Conservation (phyloP, 1,140 invertebrate species). For the Xylocopa sonorina region DNA sequence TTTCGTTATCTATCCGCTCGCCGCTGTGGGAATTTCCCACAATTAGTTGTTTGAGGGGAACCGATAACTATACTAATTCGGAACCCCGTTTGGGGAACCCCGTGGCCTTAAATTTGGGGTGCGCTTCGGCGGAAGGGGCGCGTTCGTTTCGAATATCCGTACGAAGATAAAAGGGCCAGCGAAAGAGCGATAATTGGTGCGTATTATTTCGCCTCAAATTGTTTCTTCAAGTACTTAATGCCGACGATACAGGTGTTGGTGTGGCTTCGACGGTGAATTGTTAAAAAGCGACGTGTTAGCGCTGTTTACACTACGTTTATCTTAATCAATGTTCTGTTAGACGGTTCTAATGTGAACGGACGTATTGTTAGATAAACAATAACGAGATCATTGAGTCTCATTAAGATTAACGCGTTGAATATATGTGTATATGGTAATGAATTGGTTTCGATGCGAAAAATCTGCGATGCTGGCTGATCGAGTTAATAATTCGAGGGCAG, state of each 20-base stretch:
- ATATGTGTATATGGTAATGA: background rate
- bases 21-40: conserved; percentile 29
- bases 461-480: background rate
- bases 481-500: background rate
- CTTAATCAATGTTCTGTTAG: conserved; percentile 11
- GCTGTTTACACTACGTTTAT: conserved; percentile 30
- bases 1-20: conserved; percentile 22
- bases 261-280: conserved; percentile 6
- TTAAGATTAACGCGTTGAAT: background rate
- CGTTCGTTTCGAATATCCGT: background rate
- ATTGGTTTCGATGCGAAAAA: background rate
- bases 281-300: conserved; percentile 21
- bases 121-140: background rate
- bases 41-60: conserved; percentile 7
- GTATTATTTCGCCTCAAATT: background rate
- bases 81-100: background rate
- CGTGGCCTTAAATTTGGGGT: background rate
- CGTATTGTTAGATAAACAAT: conserved; percentile 2
- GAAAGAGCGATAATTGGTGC: background rate
- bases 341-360: conserved; percentile 4
- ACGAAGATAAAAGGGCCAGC: background rate
- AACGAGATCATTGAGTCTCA: background rate
- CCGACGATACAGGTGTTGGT: too few relatives aligned
- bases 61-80: conserved; percentile 46
- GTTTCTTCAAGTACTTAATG: conserved; percentile 3